phyloP scores from a whole-genome alignment of 92 coral and sea anemone species.

The Montipora capitata region DNA sequence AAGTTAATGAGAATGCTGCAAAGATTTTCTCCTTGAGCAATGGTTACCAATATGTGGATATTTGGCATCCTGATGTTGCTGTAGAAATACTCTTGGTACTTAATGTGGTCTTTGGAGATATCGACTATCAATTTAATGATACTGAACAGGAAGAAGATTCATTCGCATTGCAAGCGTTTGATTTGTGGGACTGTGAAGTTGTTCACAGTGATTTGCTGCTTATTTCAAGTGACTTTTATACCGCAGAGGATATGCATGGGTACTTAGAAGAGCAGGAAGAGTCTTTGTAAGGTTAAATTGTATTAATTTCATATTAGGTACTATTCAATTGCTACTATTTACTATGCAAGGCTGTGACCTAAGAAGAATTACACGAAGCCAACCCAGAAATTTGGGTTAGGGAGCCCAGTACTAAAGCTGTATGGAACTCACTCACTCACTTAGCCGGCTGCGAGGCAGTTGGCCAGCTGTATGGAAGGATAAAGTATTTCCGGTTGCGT shows the following conservation, averaged over 20 bases:
- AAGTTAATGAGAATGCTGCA: conserved; percentile 26
- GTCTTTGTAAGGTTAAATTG: not conserved
- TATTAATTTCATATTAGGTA: too few species aligned
- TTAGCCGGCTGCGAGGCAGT: too few species aligned
- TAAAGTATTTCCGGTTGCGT: too few species aligned
- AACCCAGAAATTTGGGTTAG: too few species aligned
- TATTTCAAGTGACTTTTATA: not conserved
- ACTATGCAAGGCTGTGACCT: not conserved
- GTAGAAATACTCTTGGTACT: conserved; percentile 21
- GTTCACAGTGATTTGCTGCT: not conserved
- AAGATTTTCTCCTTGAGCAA: conserved; percentile 27
- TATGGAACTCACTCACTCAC: too few species aligned
- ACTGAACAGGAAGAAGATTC: not conserved
- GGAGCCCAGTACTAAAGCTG: too few species aligned
- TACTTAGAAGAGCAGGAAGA: not conserved
- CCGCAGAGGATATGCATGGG: conserved; percentile 6
- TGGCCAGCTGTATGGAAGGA: too few species aligned
- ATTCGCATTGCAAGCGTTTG: not conserved
- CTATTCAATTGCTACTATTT: too few species aligned
- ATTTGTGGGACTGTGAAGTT: not conserved
- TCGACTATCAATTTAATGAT: not conserved
- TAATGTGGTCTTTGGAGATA: conserved; percentile 32
- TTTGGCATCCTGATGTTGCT: conserved; percentile 40
- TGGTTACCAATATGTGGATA: conserved; percentile 50
- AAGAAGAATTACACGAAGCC: too few species aligned